Evolutionary conservation across 2,797 vertebrate genomes (phyloP).

Genomic region (Phalanger gymnotis): DNA sequence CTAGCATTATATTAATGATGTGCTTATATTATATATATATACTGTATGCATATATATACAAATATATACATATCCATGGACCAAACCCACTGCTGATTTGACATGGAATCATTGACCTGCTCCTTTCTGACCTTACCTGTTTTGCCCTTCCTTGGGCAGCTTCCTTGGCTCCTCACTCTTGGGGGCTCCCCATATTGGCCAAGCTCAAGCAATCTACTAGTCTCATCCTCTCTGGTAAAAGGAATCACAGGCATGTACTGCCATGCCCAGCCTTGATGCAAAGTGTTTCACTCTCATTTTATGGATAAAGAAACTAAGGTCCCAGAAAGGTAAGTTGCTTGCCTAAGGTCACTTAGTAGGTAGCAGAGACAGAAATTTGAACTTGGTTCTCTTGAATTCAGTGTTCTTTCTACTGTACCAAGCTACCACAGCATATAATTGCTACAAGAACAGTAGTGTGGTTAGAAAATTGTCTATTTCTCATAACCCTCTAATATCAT

Average conservation of each 20-base stretch:
- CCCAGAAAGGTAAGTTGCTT: neutral
- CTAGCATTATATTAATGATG: neutral
- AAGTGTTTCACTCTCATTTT: neutral
- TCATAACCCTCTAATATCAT: neutral
- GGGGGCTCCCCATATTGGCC: neutral
- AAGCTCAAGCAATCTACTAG: neutral
- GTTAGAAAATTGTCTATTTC: neutral
- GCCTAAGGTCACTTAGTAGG: neutral
- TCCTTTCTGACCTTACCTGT: neutral
- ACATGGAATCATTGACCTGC: neutral
- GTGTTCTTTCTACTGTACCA: neutral
- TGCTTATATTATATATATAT: neutral
- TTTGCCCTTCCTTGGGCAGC: neutral
- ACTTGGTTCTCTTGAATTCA: neutral
- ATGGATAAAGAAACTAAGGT: conserved; percentile 7
- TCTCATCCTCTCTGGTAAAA: neutral
- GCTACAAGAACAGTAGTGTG: neutral
- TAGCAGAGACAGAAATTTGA: neutral
- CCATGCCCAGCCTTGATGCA: neutral
- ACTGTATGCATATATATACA: neutral
- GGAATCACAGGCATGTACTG: neutral
- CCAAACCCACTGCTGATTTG: neutral
- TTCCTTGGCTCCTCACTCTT: neutral
- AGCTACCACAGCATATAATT: neutral
- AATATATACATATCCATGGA: neutral